Evolutionary conservation across 1,140 invertebrate species (phyloP).

Genomic region (Trichoplusia ni): DNA sequence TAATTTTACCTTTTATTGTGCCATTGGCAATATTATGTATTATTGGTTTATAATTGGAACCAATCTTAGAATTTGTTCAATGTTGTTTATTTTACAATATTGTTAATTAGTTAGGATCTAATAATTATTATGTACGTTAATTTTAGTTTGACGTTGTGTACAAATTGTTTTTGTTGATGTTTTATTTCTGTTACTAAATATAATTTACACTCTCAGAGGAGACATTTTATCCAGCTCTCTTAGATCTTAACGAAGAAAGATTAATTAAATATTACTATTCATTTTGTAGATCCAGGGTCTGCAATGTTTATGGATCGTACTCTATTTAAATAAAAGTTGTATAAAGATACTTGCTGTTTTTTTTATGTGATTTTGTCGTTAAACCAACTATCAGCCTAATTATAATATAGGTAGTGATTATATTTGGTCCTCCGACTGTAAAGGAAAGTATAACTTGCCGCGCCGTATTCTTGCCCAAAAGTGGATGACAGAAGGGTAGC

Average conservation of each 20-base stretch:
- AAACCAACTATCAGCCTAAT: neutral
- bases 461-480: no score
- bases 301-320: neutral
- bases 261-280: neutral
- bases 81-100: slow-evolving; percentile 11
- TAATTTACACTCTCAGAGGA: slow-evolving; percentile 1
- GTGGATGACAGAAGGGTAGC: no score
- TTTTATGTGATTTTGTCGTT: neutral
- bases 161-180: slow-evolving; percentile 28
- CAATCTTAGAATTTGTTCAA: neutral
- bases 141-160: slow-evolving; percentile 22
- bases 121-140: neutral
- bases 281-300: neutral
- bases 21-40: neutral
- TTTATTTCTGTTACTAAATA: slow-evolving; percentile 28
- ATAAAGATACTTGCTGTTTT: neutral
- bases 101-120: slow-evolving; percentile 6
- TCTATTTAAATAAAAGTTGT: slow-evolving; percentile 22
- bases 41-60: neutral
- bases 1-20: no score
- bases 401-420: no score
- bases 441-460: no score
- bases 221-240: slow-evolving; percentile 13
- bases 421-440: no score
- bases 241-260: neutral